Percentiles rank a stretch among this genome's conserved stretches.
Evolutionary conservation across 2,113 vertebrate genomes (phyloP).

Genomic region (Leucopsar rothschildi): DNA sequence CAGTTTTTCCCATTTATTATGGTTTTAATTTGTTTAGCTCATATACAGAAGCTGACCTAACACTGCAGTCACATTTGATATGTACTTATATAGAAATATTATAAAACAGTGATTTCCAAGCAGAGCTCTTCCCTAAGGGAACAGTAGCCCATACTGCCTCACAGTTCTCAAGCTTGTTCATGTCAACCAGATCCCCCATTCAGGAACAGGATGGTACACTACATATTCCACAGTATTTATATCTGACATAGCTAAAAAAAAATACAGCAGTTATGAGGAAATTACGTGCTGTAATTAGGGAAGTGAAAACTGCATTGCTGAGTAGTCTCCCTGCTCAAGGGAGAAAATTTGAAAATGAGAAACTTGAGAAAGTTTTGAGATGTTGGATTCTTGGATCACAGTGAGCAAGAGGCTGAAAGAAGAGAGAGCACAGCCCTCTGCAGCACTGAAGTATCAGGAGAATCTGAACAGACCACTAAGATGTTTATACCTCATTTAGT

Average conservation of each 20-base stretch:
- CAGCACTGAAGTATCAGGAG: background rate
- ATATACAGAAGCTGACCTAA: background rate
- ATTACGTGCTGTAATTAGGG: rapidly evolving
- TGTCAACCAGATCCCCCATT: background rate
- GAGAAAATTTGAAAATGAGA: too few relatives aligned
- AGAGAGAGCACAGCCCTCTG: background rate
- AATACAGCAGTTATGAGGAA: background rate
- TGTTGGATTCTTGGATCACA: background rate
- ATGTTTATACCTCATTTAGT: background rate
- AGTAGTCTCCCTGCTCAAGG: background rate
- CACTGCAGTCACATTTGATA: background rate
- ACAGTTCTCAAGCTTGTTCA: rapidly evolving
- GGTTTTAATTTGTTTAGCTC: background rate
- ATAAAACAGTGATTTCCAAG: background rate
- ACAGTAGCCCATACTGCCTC: background rate
- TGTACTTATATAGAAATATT: background rate
- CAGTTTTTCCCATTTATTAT: background rate
- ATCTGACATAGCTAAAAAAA: background rate
- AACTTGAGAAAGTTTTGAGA: background rate
- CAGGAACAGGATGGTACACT: background rate
- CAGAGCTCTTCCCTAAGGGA: background rate
- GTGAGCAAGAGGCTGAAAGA: background rate
- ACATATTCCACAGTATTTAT: background rate
- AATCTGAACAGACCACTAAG: background rate
- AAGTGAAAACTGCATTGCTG: background rate